These are phyloP conservation scores for Caenorhabditis japonica DNA, from an alignment of 2,888 invertebrate species.

Conservation along the genomic window DNA sequence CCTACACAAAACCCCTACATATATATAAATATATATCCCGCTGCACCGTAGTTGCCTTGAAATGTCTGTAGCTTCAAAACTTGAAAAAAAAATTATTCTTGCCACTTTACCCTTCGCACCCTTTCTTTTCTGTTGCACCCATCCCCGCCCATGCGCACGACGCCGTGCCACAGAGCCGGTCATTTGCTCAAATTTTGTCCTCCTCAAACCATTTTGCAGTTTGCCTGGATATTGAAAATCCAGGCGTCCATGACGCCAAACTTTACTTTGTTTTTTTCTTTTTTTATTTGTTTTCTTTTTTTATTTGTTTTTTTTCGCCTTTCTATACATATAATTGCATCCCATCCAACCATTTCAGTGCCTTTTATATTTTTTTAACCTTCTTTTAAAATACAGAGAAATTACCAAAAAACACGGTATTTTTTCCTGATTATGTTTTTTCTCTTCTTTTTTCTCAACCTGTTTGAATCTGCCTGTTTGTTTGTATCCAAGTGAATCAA, in stretches of 20 bases:
- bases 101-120: constrained; percentile 11
- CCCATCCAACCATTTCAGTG: too few species aligned
- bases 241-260: background rate
- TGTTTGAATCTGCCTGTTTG: too few species aligned
- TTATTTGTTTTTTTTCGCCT: background rate
- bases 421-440: too few species aligned
- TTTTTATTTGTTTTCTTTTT: background rate
- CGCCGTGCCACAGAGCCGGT: constrained; percentile 13
- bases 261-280: constrained; percentile 8
- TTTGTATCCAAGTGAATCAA: too few species aligned
- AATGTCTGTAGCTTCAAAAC: constrained; percentile 22
- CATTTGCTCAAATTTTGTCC: constrained; percentile 47
- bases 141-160: constrained; percentile 41
- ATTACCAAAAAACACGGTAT: too few species aligned
- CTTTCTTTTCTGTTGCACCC: background rate
- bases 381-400: too few species aligned
- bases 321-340: constrained; percentile 11
- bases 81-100: constrained; percentile 8
- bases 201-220: too few species aligned
- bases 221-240: too few species aligned
- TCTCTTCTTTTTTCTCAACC: too few species aligned
- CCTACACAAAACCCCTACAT: too few species aligned
- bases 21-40: too few species aligned
- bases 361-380: too few species aligned
- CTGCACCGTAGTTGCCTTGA: constrained; percentile 43